Evolutionary conservation across 2,113 vertebrate species (phyloP).

Genomic region (Thalassarche chlororhynchos): DNA sequence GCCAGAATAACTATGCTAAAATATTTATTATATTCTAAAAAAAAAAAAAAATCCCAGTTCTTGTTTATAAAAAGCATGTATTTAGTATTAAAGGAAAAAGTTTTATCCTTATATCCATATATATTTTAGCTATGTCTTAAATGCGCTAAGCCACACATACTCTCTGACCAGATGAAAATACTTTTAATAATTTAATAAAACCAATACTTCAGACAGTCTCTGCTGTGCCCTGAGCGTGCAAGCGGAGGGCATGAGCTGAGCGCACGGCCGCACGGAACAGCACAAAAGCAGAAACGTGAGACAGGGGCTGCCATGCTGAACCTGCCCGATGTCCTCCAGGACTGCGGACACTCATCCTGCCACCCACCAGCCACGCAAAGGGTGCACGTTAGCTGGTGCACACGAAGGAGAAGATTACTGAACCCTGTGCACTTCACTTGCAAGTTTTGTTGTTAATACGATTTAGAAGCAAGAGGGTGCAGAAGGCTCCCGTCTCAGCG

Average conservation of each 20-base stretch:
- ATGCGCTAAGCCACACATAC: not conserved
- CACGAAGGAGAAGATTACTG: not conserved
- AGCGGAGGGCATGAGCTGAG: not conserved
- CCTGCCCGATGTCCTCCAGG: accelerated
- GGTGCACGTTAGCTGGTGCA: not conserved
- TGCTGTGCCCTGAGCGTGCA: not conserved
- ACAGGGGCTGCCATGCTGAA: accelerated
- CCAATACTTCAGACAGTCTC: not conserved
- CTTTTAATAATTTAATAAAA: not conserved
- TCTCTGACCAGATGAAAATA: not conserved
- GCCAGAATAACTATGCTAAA: conserved; percentile 73
- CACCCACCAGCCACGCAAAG: not conserved
- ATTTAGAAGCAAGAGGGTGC: not conserved
- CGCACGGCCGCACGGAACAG: accelerated
- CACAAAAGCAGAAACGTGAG: not conserved
- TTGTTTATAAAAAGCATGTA: conserved; percentile 59
- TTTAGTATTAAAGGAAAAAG: conserved; percentile 19
- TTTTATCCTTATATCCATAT: not conserved
- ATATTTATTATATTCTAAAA: conserved; percentile 56
- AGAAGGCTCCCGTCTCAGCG: not conserved
- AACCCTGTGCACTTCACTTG: not conserved
- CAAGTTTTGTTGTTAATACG: not conserved
- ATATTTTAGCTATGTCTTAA: not conserved
- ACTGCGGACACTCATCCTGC: not conserved
- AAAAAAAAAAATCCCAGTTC: not conserved